Conservation (phyloP, 2,797 vertebrate genomes). For the Pseudopleuronectes americanus region DNA sequence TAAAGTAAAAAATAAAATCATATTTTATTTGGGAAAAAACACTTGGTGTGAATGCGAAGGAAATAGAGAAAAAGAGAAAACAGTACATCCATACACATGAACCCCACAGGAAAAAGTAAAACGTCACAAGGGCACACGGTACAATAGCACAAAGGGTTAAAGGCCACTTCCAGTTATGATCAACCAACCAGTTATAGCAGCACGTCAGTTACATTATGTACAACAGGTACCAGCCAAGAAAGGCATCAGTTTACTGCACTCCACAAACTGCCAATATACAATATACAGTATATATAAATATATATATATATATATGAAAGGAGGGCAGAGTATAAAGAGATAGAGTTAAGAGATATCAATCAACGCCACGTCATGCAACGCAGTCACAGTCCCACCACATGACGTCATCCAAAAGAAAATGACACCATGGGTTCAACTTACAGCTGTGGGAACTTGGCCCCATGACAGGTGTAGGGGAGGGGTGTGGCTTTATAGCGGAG, state of each 20-base stretch:
- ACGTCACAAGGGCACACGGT: slow-evolving; percentile 82
- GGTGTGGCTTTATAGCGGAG: slow-evolving; percentile 80
- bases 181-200: slow-evolving; percentile 76
- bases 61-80: slow-evolving; percentile 74
- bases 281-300: slow-evolving; percentile 74
- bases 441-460: slow-evolving; percentile 84
- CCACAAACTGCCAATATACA: slow-evolving; percentile 81
- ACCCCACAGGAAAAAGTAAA: slow-evolving; percentile 81
- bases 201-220: slow-evolving; percentile 80
- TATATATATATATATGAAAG: slow-evolving; percentile 55
- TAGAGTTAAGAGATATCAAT: slow-evolving; percentile 78
- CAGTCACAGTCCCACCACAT: slow-evolving; percentile 88
- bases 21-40: slow-evolving; percentile 35
- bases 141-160: slow-evolving; percentile 85
- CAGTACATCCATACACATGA: slow-evolving; percentile 80
- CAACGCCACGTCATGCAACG: slow-evolving; percentile 88
- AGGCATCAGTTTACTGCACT: slow-evolving; percentile 79
- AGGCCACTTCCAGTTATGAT: slow-evolving; percentile 83
- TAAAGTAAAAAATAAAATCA: slow-evolving; percentile 22
- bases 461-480: slow-evolving; percentile 77
- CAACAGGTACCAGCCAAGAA: slow-evolving; percentile 82
- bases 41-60: slow-evolving; percentile 61
- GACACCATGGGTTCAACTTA: slow-evolving; percentile 89
- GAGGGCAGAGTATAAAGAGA: slow-evolving; percentile 77
- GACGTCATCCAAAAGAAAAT: slow-evolving; percentile 87